Evolutionary conservation across 2,888 invertebrate species (phyloP).

Genomic region (Allophyes oxyacanthae): DNA sequence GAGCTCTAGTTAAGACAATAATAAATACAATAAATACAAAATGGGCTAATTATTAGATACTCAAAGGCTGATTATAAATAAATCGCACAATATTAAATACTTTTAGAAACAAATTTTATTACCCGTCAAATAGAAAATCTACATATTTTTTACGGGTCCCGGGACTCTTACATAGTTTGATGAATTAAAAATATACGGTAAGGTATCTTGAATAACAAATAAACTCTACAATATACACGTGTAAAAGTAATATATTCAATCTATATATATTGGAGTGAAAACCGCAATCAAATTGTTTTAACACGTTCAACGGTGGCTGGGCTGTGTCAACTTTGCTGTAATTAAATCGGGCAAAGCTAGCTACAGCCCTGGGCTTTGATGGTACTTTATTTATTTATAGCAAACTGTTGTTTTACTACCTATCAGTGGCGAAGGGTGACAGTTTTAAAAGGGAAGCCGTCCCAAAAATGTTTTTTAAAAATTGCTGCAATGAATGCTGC

Average conservation of each 20-base stretch:
- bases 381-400: constrained; percentile 4
- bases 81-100: too few relatives aligned
- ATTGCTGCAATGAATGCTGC: too few relatives aligned
- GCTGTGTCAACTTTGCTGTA: constrained; percentile 41
- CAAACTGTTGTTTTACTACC: constrained; percentile 8
- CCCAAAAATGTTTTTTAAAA: too few relatives aligned
- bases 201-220: too few relatives aligned
- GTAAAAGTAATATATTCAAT: constrained; percentile 5
- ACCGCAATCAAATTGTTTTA: constrained; percentile 47
- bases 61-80: constrained; percentile 1
- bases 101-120: too few relatives aligned
- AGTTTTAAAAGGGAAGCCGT: too few relatives aligned
- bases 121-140: too few relatives aligned
- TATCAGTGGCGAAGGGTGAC: too few relatives aligned
- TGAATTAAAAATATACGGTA: too few relatives aligned
- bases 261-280: constrained; percentile 18
- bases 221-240: neutral
- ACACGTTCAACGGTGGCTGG: constrained; percentile 32
- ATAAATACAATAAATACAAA: constrained; percentile 15
- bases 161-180: too few relatives aligned
- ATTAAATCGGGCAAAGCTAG: constrained; percentile 35
- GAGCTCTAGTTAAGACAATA: constrained; percentile 4
- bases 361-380: constrained; percentile 3
- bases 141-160: too few relatives aligned
- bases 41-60: neutral